Base-by-base conservation (phyloP, 2,113 vertebrate genomes). In the Sclerurus mexicanus region DNA sequence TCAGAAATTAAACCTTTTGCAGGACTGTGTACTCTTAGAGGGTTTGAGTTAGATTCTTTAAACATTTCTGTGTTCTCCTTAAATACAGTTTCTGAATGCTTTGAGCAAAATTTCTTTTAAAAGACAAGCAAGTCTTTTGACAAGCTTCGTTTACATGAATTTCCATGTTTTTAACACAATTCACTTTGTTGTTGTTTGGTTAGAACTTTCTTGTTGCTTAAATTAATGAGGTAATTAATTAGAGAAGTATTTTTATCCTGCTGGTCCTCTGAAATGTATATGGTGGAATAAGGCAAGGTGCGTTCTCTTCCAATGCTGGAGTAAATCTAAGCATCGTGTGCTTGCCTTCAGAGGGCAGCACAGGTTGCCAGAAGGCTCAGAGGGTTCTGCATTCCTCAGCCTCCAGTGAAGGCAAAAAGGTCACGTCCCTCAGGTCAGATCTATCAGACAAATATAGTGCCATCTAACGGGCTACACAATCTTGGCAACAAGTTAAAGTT, bases 261-360 rank as follows among this genome's bases (percentile, higher is more conserved):
- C 18, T 50, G 40, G 30, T 77, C 40, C 25, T 84, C 40, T 64
- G 46, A 85, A 87, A 30, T 46, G 58, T 44, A 33, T 46, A 25
- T 30, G 27, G 28, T 89, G 73, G 42, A 76, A 59, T 75, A 59
- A 72, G 46, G 23, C 64, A 85, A 46, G 30, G 17, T 35, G 27
- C 37, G 44, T 2, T 55, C 6, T 77, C 50, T 74, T 12, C n/a
- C 30, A 39, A 4, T 12, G 55, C 19, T 58, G 42, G 17, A 44
- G 19, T 35, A 63, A 76, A 53, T n/a, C 58, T 28, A 13, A 72
- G 52, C 18, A 68, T 37, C 23, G 2, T 15, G 17, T 50, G 24
- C 52, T 82, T 5, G 3, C 85, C 92, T 91, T 69, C 64, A 67
- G 87, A 78, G 88, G 87, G 60, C 92, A 87, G 60, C 60, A 74